phyloP scores from a whole-genome alignment of 1,140 invertebrate species.

The Calycopis cecrops region DNA sequence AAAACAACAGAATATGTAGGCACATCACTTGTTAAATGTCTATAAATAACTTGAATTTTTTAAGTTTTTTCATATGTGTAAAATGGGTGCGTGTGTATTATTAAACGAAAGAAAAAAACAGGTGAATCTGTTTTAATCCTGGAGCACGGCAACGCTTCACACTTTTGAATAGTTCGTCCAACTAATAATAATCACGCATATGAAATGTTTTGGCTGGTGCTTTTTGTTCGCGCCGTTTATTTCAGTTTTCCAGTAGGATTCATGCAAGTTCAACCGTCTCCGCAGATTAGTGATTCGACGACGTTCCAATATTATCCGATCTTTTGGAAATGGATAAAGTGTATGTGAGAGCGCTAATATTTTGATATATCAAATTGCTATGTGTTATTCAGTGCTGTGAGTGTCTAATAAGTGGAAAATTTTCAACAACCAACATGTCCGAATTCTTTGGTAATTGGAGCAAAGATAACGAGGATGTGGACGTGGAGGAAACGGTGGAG shows the following conservation, averaged over 20 bases:
- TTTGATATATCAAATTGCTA: slow-evolving; percentile 29
- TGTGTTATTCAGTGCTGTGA: slow-evolving; percentile 34
- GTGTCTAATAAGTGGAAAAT: slow-evolving; percentile 1
- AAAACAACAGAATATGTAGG: no score
- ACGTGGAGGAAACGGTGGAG: slow-evolving; percentile 47
- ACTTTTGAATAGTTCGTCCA: slow-evolving; percentile 71
- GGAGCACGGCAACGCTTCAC: slow-evolving; percentile 9
- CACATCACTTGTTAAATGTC: no score
- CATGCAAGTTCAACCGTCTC: slow-evolving; percentile 46
- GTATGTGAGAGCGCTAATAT: slow-evolving; percentile 5
- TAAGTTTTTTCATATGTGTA: no score
- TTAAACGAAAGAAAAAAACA: no score
- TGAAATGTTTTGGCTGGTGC: slow-evolving; percentile 74
- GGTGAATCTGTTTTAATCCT: no score
- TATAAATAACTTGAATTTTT: no score
- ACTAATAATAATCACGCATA: slow-evolving; percentile 72
- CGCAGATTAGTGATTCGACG: neutral
- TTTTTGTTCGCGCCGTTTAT: slow-evolving; percentile 73
- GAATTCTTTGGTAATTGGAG: slow-evolving; percentile 63
- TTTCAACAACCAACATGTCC: slow-evolving; percentile 41
- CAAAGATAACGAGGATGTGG: slow-evolving; percentile 33
- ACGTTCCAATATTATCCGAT: neutral
- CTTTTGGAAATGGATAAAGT: slow-evolving; percentile 23
- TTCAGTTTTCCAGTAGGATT: slow-evolving; percentile 74
- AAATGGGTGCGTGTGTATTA: no score